Conservation (phyloP, 1,140 invertebrate genomes). For the Philotrypesis tridentata region DNA sequence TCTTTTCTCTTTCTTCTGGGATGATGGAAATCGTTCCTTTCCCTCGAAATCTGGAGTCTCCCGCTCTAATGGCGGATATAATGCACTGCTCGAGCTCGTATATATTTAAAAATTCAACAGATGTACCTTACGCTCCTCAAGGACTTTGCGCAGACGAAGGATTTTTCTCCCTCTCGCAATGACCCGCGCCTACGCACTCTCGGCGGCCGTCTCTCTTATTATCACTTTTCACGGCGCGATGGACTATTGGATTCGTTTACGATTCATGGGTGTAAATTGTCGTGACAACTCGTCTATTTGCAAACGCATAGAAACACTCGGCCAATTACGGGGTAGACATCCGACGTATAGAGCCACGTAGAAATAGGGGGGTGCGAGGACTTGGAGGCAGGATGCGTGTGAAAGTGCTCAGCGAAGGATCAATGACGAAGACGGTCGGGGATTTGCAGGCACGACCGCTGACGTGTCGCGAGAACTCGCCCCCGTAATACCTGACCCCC, state of each 20-base stretch:
- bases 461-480: constrained; percentile 12
- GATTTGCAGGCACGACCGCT: constrained; percentile 18
- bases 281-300: background rate
- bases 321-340: background rate
- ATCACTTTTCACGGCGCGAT: no score
- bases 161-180: no score
- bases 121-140: no score
- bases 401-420: constrained; percentile 16
- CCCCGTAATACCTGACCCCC: background rate
- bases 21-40: background rate
- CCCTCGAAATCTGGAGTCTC: background rate
- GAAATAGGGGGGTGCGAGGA: background rate
- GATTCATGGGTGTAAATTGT: no score
- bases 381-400: background rate
- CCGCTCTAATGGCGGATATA: background rate
- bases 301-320: background rate
- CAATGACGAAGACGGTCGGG: constrained; percentile 11
- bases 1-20: background rate
- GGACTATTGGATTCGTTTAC: no score
- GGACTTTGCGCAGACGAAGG: no score
- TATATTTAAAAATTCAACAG: background rate
- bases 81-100: background rate
- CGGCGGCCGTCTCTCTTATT: no score
- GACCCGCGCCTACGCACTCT: no score
- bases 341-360: background rate